Evolutionary conservation across 2,113 vertebrate genomes (phyloP).

Genomic region (Aphyosemion australe): DNA sequence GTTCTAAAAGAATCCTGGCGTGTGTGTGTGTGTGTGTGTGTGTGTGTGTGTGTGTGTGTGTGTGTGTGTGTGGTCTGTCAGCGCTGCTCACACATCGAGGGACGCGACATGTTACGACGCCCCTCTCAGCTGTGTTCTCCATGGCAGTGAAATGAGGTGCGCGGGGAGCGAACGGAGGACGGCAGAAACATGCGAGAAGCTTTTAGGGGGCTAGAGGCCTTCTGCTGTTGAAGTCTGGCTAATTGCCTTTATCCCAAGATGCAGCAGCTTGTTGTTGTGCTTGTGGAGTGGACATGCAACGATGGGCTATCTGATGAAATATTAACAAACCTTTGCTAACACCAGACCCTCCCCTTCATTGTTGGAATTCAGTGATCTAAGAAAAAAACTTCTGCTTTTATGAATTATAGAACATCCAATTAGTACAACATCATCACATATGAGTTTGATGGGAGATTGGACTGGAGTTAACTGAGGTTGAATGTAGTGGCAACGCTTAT

Average conservation of each 20-base stretch:
- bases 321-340: constrained; percentile 63
- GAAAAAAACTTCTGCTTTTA: constrained; percentile 53
- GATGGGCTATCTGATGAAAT: constrained; percentile 59
- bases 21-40: constrained; percentile 19
- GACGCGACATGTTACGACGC: constrained; percentile 21
- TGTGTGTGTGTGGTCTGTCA: constrained; percentile 8
- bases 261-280: constrained; percentile 52
- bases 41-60: constrained; percentile 7
- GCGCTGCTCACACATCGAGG: constrained; percentile 25
- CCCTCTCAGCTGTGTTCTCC: constrained; percentile 39
- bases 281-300: constrained; percentile 50
- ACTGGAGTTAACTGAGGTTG: constrained; percentile 15
- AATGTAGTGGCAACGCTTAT: constrained; percentile 1
- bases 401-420: constrained; percentile 74
- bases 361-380: constrained; percentile 62
- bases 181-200: constrained; percentile 71
- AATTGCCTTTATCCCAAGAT: constrained; percentile 61
- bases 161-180: constrained; percentile 52
- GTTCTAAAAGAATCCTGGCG: constrained; percentile 56
- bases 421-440: constrained; percentile 55
- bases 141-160: constrained; percentile 51
- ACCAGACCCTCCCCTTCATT: constrained; percentile 37
- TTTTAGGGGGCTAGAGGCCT: constrained; percentile 54
- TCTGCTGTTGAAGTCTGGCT: constrained; percentile 65
- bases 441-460: constrained; percentile 55